Evolutionary conservation across 2,113 vertebrate genomes (phyloP), one percentile per base, ranked within the genome.

Genomic region (Oxygymnocypris stewartii): DNA sequence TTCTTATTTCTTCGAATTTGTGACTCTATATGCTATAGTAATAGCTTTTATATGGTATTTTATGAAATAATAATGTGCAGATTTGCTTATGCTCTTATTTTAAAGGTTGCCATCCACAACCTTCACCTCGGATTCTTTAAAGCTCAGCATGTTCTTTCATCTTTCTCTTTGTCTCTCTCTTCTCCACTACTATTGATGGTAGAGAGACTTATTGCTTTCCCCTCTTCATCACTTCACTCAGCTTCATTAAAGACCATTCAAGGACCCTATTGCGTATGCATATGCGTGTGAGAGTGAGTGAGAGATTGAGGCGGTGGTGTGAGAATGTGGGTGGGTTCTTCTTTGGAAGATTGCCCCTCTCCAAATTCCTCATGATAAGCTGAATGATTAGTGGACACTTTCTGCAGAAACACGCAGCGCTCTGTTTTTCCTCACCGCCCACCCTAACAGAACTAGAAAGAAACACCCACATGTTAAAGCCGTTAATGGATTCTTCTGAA

Each of bases 381-480:
- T n/a, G 49, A 84, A 84, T 84, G 65, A 74, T 73, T 84, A 84
- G 65, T 74, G 35, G 69, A 84, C 69, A 59, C 82, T 74, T 54
- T 83, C 63, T 35, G 81, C 20, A 54, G 63, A 82, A 83, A 83
- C 81, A 82, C 6, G 5, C 18, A n/a, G 81, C 11, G 18, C 20
- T 82, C 80, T 82, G 81, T 54, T 69, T 82, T 67, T 82, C 82
- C 69, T 74, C 65, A 84, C 18, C 82, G 20, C 82, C 82, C 69
- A 74, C 82, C 59, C 20, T 8, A 25, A 83, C 63, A 73, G 79
- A 84, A 57, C 67, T 51, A 25, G 67, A 84, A 83, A 71, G 42
- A 71, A 57, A 54, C 82, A 84, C 69, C 69, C 82, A 84, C 82
- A 57, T 82, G 80, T 84, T 84, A 84, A 84, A 84, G 67, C 82